Percentiles rank a stretch among this genome's conserved stretches.
Evolutionary conservation across 1,140 invertebrate genomes (phyloP).

Genomic region (Hypothenemus hampei): DNA sequence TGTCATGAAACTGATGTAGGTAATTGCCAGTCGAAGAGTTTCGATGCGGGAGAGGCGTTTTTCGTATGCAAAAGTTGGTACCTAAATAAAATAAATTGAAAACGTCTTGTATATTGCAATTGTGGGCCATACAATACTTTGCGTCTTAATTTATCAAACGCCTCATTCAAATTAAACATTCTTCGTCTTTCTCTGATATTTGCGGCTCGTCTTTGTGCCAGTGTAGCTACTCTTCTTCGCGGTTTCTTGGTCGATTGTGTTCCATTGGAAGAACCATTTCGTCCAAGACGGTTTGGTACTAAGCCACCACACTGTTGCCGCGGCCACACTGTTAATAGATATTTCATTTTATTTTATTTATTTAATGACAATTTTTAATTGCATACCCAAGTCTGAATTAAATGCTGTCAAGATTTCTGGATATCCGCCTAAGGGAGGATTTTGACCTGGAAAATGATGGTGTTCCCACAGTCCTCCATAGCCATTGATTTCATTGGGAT

Average conservation of each 20-base stretch:
- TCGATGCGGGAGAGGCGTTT: constrained; percentile 97
- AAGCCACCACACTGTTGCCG: constrained; percentile 48
- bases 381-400: constrained; percentile 51
- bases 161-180: constrained; percentile 97
- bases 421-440: constrained; percentile 42
- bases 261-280: constrained; percentile 37
- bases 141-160: constrained; percentile 87
- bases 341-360: neutral
- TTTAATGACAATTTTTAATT: no score
- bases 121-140: constrained; percentile 55
- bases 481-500: constrained; percentile 42
- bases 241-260: constrained; percentile 64
- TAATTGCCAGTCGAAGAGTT: constrained; percentile 93
- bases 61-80: constrained; percentile 98
- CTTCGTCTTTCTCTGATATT: constrained; percentile 91
- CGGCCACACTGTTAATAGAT: constrained; percentile 39
- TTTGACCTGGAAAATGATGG: constrained; percentile 42
- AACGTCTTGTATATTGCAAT: neutral
- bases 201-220: constrained; percentile 85
- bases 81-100: constrained; percentile 48
- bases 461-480: constrained; percentile 44
- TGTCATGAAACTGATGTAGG: constrained; percentile 96
- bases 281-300: constrained; percentile 37
- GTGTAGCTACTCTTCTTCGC: constrained; percentile 78
- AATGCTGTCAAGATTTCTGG: constrained; percentile 53